Evolutionary conservation across 30 jellyfish, hydroid and myxozoan genomes (phyloP), one percentile per base, ranked within the genome.

Genomic region (Aurelia coerulea): DNA sequence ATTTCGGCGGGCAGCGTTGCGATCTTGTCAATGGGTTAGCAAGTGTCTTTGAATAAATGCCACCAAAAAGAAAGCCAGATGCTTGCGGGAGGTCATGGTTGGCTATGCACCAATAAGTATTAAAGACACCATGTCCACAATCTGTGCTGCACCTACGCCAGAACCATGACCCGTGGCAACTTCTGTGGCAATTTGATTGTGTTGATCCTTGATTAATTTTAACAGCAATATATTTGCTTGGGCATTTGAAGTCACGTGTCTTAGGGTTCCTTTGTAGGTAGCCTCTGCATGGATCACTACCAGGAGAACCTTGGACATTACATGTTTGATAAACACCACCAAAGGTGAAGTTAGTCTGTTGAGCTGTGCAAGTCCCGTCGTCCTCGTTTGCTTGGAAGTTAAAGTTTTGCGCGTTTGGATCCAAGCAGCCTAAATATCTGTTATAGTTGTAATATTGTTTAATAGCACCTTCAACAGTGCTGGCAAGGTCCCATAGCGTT

Each of bases 301-400:
- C 90, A 0, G 90, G 93, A 3, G 90, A 65, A 18, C 97, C 97
- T 54, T 54, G 82, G 8, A 68, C 68, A 4, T 77, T 17, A 65
- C 97, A 89, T 33, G 97, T 80, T 76, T 89, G 97, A 63, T 72
- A 89, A 41, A 89, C 85, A 19, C 97, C 97, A 51, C 97, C 93
- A 56, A 89, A 89, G 2, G 97, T 89, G 78, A 80, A 89, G 49
- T 89, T 89, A 39, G 86, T 89, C 52, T 62, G 62, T 74, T 73
- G 58, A 15, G 88, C 84, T 10, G 74, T 32, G 75, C 97, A 89
- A 7, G 97, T 78, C 2, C 93, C 93, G 51, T 89, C 97, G 64
- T 89, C 97, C 50, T 80, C 90, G 41, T 80, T 89, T 10, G 97
- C 92, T 73, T 80, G 93, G 65, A 80, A 81, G 83, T 73, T 81